Percentiles rank a stretch among this genome's conserved stretches.
Evolutionary conservation across 2,888 invertebrate species (phyloP).

Genomic region (Philereme transversata): DNA sequence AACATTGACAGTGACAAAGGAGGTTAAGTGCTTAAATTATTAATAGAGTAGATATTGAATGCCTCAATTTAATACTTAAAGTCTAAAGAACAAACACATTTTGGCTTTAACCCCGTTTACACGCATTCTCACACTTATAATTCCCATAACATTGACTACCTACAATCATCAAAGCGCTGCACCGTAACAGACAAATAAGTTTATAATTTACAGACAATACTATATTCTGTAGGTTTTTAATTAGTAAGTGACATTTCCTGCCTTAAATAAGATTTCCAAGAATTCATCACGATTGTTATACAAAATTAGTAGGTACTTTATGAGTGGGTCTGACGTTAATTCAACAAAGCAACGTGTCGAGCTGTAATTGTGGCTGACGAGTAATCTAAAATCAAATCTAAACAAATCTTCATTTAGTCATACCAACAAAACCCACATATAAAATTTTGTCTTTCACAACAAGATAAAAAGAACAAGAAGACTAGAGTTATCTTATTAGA

Average conservation of each 20-base stretch:
- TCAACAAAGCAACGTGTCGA: not conserved
- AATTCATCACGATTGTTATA: constrained; percentile 36
- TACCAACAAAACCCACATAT: too few species aligned
- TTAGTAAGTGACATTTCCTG: constrained; percentile 68
- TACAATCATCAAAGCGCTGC: constrained; percentile 46
- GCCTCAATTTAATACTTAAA: too few species aligned
- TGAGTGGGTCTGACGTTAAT: not conserved
- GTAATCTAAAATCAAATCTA: too few species aligned
- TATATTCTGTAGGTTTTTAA: constrained; percentile 59
- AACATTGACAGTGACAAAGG: too few species aligned
- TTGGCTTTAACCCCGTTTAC: constrained; percentile 2
- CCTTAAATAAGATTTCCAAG: constrained; percentile 37
- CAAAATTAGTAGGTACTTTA: not conserved
- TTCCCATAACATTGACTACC: constrained; percentile 22
- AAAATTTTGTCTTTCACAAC: too few species aligned
- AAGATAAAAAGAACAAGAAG: too few species aligned
- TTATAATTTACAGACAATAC: constrained; percentile 49
- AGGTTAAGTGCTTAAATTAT: too few species aligned
- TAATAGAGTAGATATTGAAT: too few species aligned
- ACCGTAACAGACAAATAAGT: constrained; percentile 54
- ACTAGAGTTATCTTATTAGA: too few species aligned
- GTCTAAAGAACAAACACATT: not conserved
- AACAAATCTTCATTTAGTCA: too few species aligned
- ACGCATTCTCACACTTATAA: constrained; percentile 25
- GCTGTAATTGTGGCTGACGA: too few species aligned